Evolutionary conservation across 2,113 vertebrate genomes (phyloP).

Genomic region (Girardinichthys multiradiatus): DNA sequence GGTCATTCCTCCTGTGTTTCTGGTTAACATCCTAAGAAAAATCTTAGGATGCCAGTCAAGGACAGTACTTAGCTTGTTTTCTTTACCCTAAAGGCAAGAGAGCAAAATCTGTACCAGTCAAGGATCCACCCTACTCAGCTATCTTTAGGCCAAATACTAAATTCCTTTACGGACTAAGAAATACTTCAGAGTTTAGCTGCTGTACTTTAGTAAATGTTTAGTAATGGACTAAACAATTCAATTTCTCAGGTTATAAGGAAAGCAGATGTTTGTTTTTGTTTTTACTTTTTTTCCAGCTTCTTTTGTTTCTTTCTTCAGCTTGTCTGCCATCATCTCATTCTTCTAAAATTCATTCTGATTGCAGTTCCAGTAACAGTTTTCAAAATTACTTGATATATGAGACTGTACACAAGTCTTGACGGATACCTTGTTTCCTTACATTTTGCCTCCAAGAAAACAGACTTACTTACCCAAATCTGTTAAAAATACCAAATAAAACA

Average conservation of each 20-base stretch:
- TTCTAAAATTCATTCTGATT: not conserved
- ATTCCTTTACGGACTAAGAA: not conserved
- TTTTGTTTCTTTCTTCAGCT: not conserved
- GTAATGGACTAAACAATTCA: conserved; percentile 22
- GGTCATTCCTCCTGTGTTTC: conserved; percentile 21
- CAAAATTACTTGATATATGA: too few species aligned
- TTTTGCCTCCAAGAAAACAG: too few species aligned
- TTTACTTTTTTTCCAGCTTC: not conserved
- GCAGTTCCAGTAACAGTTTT: not conserved
- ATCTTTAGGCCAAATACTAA: conserved; percentile 7
- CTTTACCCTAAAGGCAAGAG: conserved; percentile 26
- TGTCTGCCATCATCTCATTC: not conserved
- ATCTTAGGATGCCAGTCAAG: not conserved
- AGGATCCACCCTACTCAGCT: conserved; percentile 19
- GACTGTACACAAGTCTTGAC: too few species aligned
- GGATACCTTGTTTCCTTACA: too few species aligned
- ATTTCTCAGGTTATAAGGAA: conserved; percentile 10
- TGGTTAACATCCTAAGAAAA: conserved; percentile 20
- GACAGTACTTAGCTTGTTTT: conserved; percentile 25
- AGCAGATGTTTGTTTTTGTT: conserved; percentile 25
- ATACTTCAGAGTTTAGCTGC: conserved; percentile 8
- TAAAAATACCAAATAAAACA: too few species aligned
- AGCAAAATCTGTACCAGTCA: conserved; percentile 7
- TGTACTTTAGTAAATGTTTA: conserved; percentile 27
- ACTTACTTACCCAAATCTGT: too few species aligned